Percentiles rank a stretch among this genome's conserved stretches.
phyloP scores from a whole-genome alignment of 1,140 invertebrate genomes.

The Heliconius hewitsoni region DNA sequence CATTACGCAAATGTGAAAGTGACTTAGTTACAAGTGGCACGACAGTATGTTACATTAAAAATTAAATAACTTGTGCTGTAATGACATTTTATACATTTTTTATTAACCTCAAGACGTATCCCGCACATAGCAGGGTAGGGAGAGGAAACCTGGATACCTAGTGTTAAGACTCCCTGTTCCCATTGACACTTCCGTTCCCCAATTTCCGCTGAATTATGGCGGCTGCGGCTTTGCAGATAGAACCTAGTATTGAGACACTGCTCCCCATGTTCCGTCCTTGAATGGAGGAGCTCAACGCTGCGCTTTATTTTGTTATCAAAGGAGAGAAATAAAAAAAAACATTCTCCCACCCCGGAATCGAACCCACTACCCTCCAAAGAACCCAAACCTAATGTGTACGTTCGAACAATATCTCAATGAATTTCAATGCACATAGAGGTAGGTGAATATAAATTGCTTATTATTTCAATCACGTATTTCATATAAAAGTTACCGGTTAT shows the following conservation, averaged over 20 bases:
- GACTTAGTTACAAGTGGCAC: not conserved
- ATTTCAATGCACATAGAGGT: not conserved
- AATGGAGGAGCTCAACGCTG: too few relatives aligned
- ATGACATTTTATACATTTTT: not conserved
- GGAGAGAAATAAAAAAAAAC: not conserved
- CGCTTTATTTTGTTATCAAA: not conserved
- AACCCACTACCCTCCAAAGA: not conserved
- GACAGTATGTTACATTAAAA: slow-evolving; percentile 14
- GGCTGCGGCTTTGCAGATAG: too few relatives aligned
- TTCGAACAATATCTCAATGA: too few relatives aligned
- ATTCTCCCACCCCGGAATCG: not conserved
- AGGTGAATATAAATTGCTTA: not conserved
- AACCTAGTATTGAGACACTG: too few relatives aligned
- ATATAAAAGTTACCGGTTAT: slow-evolving; percentile 4
- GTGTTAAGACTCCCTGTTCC: not conserved
- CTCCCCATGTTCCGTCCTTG: too few relatives aligned
- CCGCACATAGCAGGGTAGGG: not conserved
- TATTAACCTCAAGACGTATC: not conserved
- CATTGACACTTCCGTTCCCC: not conserved
- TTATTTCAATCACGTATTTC: slow-evolving; percentile 9
- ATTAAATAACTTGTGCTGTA: slow-evolving; percentile 8
- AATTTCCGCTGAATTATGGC: not conserved
- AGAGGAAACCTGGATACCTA: not conserved
- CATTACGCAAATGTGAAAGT: slow-evolving; percentile 24
- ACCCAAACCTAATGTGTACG: not conserved